These are phyloP conservation scores for Schrankia costaestrigalis DNA, from an alignment of 2,888 invertebrate species.

Conservation along the genomic window DNA sequence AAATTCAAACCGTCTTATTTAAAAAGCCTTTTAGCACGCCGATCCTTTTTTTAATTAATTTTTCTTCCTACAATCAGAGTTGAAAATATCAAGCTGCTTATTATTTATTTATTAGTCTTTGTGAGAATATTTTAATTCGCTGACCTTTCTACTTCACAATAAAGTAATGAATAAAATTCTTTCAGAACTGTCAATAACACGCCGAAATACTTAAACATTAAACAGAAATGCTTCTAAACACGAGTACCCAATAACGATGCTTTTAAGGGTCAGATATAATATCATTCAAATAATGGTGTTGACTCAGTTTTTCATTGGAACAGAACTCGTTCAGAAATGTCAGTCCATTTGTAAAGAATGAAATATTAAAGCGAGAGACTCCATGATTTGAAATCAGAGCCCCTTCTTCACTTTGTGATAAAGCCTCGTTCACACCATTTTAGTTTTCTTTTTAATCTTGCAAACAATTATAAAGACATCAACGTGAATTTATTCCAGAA, in stretches of 20 bases:
- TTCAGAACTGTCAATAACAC: slow-evolving; percentile 1
- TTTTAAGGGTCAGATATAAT: slow-evolving; percentile 31
- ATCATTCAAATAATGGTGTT: slow-evolving; percentile 48
- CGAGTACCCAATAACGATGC: slow-evolving; percentile 16
- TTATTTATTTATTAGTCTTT: no score
- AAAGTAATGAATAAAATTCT: no score
- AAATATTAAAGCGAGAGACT: slow-evolving; percentile 60
- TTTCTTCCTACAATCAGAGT: slow-evolving; percentile 3
- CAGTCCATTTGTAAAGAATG: slow-evolving; percentile 63
- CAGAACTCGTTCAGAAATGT: slow-evolving; percentile 52
- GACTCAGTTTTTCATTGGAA: slow-evolving; percentile 50
- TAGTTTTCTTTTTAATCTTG: slow-evolving; percentile 9
- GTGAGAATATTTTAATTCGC: no score
- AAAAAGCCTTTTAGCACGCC: slow-evolving; percentile 6
- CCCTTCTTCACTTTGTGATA: slow-evolving; percentile 43
- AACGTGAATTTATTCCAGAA: slow-evolving; percentile 16
- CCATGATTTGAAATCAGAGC: slow-evolving; percentile 60
- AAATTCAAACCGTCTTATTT: slow-evolving; percentile 22
- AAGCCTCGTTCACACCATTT: slow-evolving; percentile 33
- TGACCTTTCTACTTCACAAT: no score
- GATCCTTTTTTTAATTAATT: slow-evolving; percentile 11
- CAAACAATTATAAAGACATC: slow-evolving; percentile 20
- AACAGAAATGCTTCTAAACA: slow-evolving; percentile 10
- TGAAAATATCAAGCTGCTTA: slow-evolving; percentile 1
- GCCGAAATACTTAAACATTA: slow-evolving; percentile 11